These are phyloP conservation scores for Scarus forsteni DNA, from an alignment of 2,797 vertebrate genomes.

Conservation along the genomic window DNA sequence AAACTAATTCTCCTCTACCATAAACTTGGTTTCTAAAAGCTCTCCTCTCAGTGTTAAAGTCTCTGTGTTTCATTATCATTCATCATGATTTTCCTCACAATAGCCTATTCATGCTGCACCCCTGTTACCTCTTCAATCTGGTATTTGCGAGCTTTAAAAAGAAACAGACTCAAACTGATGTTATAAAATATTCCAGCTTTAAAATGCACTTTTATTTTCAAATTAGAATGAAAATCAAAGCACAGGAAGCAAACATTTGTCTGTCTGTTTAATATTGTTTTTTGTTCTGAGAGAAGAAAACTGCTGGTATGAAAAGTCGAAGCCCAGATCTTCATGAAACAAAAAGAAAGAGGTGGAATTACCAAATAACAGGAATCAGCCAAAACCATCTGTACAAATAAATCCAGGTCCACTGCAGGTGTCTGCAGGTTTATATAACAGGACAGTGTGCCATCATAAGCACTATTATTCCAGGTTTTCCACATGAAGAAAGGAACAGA, in stretches of 20 bases:
- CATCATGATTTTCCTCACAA: conserved; percentile 30
- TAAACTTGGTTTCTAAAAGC: conserved; percentile 15
- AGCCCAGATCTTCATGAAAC: conserved; percentile 45
- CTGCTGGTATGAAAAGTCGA: conserved; percentile 51
- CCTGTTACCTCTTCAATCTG: conserved; percentile 1
- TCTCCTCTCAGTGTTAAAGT: conserved; percentile 15
- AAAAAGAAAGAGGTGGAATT: conserved; percentile 57
- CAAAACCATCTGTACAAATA: conserved; percentile 75
- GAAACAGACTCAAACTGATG: conserved; percentile 19
- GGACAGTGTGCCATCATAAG: conserved; percentile 55
- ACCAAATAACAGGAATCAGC: conserved; percentile 70
- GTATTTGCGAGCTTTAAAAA: conserved; percentile 18
- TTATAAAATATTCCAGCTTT: conserved; percentile 1
- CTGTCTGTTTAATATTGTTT: conserved; percentile 47
- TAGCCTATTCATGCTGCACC: conserved; percentile 17
- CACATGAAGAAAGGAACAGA: conserved; percentile 31
- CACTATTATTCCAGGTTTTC: conserved; percentile 69
- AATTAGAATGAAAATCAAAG: conserved; percentile 46
- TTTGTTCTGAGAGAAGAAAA: conserved; percentile 48
- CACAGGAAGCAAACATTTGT: conserved; percentile 40
- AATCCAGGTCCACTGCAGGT: conserved; percentile 63
- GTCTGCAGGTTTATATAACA: conserved; percentile 65
- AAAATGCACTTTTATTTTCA: conserved; percentile 64
- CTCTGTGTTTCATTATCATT: conserved; percentile 33
- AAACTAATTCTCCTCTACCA: conserved; percentile 20